Percentiles rank a stretch among this genome's conserved stretches.
Conservation (phyloP, 2,113 vertebrate species). For the Azemiops feae region DNA sequence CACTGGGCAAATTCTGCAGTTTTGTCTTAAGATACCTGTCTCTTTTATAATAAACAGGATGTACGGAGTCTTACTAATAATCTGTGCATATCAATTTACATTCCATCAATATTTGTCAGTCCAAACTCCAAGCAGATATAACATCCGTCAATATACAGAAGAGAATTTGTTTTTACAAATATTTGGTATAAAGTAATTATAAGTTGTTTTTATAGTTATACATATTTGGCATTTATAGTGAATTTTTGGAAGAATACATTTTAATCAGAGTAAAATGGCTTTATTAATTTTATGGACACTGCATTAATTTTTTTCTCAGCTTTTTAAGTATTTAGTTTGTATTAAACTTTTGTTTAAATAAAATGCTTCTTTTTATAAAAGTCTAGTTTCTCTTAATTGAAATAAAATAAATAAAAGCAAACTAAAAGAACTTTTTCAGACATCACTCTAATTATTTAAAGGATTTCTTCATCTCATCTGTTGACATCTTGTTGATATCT, state of each 20-base stretch:
- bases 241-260: neutral
- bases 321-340: neutral
- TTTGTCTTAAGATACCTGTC: neutral
- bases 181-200: neutral
- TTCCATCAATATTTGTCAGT: neutral
- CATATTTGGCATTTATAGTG: neutral
- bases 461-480: neutral
- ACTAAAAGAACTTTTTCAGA: neutral
- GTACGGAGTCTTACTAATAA: neutral
- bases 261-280: neutral
- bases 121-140: neutral
- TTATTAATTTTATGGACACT: neutral
- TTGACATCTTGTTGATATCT: neutral
- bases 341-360: neutral
- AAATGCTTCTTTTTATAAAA: neutral
- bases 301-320: neutral
- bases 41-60: neutral
- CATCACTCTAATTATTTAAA: neutral
- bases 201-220: neutral
- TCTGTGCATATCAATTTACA: neutral
- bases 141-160: neutral
- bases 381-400: neutral
- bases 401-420: neutral
- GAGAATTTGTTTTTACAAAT: neutral
- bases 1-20: neutral